Evolutionary conservation across 2,113 vertebrate genomes (phyloP).

Genomic region (Antennarius striatus): DNA sequence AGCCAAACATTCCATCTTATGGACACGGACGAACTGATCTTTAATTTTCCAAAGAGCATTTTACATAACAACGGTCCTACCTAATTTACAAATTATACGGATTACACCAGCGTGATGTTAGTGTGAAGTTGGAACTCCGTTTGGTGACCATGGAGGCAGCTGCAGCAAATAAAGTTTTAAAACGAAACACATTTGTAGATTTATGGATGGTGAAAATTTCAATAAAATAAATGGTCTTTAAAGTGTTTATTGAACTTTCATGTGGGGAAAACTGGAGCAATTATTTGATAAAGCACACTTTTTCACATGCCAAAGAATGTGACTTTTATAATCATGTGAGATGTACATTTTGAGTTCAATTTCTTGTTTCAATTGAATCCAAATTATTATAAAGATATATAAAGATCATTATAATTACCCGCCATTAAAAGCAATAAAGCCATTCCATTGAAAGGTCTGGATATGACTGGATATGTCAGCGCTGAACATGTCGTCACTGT

Average conservation of each 20-base stretch:
- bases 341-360: too few species aligned
- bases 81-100: neutral
- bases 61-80: neutral
- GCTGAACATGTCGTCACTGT: conserved; percentile 7
- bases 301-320: too few species aligned
- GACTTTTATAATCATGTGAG: too few species aligned
- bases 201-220: neutral
- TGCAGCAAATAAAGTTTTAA: neutral
- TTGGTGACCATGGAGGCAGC: neutral
- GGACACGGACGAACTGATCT: neutral
- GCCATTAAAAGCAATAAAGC: too few species aligned
- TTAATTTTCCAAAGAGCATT: neutral
- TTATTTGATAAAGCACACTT: too few species aligned
- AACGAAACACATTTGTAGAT: conserved; percentile 5
- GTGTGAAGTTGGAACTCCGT: neutral
- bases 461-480: neutral
- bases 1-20: neutral
- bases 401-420: too few species aligned
- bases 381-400: too few species aligned
- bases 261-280: too few species aligned
- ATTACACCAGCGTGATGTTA: neutral
- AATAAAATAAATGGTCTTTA: too few species aligned
- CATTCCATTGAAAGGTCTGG: too few species aligned
- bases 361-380: too few species aligned
- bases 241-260: too few species aligned